phyloP scores from a whole-genome alignment of 2,797 vertebrate genomes.

The Poeciliopsis turneri region DNA sequence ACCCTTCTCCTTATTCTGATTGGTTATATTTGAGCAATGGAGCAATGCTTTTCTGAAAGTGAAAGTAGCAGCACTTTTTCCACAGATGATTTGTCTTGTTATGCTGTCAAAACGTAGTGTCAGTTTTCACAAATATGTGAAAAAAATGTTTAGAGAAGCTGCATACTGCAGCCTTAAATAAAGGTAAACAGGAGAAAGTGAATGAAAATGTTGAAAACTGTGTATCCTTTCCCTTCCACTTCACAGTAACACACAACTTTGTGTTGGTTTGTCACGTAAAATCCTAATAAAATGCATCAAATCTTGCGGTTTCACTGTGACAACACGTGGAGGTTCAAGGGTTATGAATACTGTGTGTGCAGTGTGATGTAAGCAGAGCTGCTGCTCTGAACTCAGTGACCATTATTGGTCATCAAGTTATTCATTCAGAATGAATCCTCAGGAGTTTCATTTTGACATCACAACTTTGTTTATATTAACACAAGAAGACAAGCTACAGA shows the following conservation, averaged over 20 bases:
- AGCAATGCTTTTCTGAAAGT: too few species aligned
- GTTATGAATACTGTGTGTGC: background rate
- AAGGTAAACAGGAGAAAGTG: background rate
- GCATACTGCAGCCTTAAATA: background rate
- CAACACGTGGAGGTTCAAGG: background rate
- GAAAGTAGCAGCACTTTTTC: too few species aligned
- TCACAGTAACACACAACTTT: background rate
- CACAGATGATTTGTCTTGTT: too few species aligned
- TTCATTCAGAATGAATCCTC: background rate
- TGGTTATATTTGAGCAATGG: too few species aligned
- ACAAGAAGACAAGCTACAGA: background rate
- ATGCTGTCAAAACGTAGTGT: too few species aligned
- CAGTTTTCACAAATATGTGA: too few species aligned
- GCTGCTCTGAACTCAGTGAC: background rate
- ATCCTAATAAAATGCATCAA: background rate
- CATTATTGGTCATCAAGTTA: background rate
- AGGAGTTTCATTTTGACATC: background rate
- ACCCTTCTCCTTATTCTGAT: too few species aligned
- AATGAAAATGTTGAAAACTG: background rate
- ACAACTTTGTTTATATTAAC: background rate
- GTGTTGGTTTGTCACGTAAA: background rate
- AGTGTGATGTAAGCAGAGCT: background rate
- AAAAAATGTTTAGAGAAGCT: too few species aligned
- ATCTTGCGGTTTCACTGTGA: background rate
- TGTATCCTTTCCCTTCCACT: background rate